phyloP scores from a whole-genome alignment of 2,888 invertebrate genomes.

The Theodoxus fluviatilis region DNA sequence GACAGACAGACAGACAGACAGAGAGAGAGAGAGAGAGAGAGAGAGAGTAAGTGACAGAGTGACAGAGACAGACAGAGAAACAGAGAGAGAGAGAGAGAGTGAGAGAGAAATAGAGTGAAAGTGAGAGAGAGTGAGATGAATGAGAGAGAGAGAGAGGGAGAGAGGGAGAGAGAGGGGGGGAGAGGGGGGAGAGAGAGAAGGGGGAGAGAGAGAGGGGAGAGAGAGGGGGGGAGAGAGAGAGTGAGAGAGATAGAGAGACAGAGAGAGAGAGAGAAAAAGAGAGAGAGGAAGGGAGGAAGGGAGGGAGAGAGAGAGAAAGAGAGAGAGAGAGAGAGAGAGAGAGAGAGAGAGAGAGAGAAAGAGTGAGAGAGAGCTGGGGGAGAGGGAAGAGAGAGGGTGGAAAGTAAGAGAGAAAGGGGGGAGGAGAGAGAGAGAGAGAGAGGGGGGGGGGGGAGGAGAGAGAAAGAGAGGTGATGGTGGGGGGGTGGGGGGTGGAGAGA shows the following conservation, averaged over 20 bases:
- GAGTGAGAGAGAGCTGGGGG: slow-evolving; percentile 9
- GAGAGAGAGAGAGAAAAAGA: background rate
- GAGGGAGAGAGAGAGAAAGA: background rate
- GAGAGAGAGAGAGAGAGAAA: background rate
- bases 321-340: background rate
- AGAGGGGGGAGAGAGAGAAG: slow-evolving; percentile 22
- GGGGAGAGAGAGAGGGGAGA: slow-evolving; percentile 23
- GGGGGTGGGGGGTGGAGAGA: too few species aligned
- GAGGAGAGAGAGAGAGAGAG: background rate
- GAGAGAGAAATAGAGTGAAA: slow-evolving; percentile 10
- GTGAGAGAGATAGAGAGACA: background rate
- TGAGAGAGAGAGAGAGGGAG: background rate
- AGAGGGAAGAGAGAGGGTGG: background rate
- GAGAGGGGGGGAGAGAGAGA: background rate
- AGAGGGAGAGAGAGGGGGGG: background rate
- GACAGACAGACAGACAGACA: background rate
- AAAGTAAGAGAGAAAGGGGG: background rate
- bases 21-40: background rate
- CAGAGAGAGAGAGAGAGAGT: background rate
- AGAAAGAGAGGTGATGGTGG: too few species aligned
- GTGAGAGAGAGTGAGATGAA: background rate
- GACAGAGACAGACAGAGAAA: background rate
- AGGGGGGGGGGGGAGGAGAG: too few species aligned
- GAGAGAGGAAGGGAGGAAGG: background rate
- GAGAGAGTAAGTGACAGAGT: background rate